Base-by-base conservation (phyloP, 2,797 vertebrate genomes). In the Phalloptychus januarius region DNA sequence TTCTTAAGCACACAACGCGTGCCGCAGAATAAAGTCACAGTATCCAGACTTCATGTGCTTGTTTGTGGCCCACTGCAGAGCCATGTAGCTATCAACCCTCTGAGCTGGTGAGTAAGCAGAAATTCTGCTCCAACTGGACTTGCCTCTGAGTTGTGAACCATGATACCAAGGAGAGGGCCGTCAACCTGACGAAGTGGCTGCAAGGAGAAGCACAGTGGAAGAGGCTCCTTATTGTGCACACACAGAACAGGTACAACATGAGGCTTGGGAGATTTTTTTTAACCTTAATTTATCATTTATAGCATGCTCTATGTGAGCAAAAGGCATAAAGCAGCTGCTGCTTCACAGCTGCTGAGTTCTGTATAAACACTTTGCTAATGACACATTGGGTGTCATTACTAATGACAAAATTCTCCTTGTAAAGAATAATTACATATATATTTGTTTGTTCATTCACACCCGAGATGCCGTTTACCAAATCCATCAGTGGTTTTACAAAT, bases 91-190 rank as follows among this genome's bases (percentile, higher is more conserved):
- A 88, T 93, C 90, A 92, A 87, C 90, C 82, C 78, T 87, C 87
- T 93, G 90, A 78, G 56, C 40, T 90, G 89, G 88, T 95, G 94
- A 95, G 91, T 93, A 94, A 94, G 94, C 95, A 95, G 63, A 93
- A 95, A 93, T 86, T 79, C 81, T 91, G 80, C 89, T 84, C 28
- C 10, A 83, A 84, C 79, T 85, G 52, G 77, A 86, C 83, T 38
- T 83, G 74, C 83, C 78, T 85, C 80, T 65, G 74, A 83, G 83
- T 84, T 78, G 80, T 74, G 77, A 88, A 83, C 78, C 77, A 70
- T 15, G 25, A 54, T 82, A 82, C 1, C 10, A 81, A 78, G 74
- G 84, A 84, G 85, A 79, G 78, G 78, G 87, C 81, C 71, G 82
- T 75, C 82, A 80, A 80, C 36, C 82, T 71, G 83, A 54, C 63